A percentile compares a stretch with the other conserved stretches of the same genome.
Evolutionary conservation across 2,888 invertebrate genomes (phyloP).

Genomic region (Scelioninae gen. 2): DNA sequence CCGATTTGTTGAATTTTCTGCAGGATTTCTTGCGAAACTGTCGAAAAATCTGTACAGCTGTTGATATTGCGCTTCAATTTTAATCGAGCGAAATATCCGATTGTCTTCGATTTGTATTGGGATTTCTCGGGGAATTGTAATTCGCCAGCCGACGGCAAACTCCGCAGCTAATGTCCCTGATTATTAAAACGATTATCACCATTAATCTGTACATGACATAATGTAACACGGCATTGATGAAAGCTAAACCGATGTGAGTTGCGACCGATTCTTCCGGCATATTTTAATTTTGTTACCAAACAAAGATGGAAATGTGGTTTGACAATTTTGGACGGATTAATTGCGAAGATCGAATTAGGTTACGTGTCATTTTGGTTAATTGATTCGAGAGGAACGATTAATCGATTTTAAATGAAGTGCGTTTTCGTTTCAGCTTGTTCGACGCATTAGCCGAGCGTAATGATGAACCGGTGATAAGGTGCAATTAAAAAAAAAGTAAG

Average conservation of each 20-base stretch:
- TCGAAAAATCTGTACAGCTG: neutral
- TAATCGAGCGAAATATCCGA: constrained; percentile 26
- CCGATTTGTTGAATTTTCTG: no score
- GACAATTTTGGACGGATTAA: neutral
- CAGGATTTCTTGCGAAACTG: no score
- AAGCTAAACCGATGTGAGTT: constrained; percentile 60
- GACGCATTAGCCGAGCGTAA: no score
- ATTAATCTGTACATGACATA: constrained; percentile 68
- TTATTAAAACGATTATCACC: constrained; percentile 62
- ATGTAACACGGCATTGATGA: constrained; percentile 67
- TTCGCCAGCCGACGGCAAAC: constrained; percentile 19
- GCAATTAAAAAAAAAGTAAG: no score
- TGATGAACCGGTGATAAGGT: no score
- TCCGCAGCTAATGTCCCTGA: constrained; percentile 55
- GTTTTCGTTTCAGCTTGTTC: no score
- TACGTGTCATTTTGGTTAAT: constrained; percentile 5
- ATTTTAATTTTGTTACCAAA: constrained; percentile 6
- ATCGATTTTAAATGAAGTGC: neutral
- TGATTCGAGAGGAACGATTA: neutral
- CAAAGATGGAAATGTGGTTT: neutral
- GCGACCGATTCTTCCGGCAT: constrained; percentile 24
- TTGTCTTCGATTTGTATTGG: neutral
- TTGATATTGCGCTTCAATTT: neutral
- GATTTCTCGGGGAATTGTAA: neutral
- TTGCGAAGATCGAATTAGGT: neutral